Percentiles rank a stretch among this genome's conserved stretches.
These are phyloP conservation scores for Hyaena hyaena DNA, from an alignment of 2,113 vertebrate genomes.

Conservation along the genomic window DNA sequence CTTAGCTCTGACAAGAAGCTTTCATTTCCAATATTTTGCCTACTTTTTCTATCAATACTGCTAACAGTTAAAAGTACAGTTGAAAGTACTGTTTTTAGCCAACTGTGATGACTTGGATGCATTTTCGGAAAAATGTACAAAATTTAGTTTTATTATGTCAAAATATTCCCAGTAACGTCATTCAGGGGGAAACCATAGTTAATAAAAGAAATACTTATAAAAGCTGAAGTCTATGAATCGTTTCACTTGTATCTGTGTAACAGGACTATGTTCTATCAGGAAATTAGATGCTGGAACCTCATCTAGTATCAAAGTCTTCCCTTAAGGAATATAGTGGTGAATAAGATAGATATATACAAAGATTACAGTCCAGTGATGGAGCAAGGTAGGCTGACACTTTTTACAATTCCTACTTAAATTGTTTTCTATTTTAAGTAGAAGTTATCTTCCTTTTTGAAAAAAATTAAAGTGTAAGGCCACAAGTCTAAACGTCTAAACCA, in stretches of 20 bases:
- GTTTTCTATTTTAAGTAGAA: conserved; percentile 23
- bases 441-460: neutral
- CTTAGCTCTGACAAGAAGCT: neutral
- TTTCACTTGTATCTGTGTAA: neutral
- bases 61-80: neutral
- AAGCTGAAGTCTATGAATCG: neutral
- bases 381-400: neutral
- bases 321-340: neutral
- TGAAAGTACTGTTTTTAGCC: neutral
- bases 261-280: neutral
- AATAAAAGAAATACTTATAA: conserved; percentile 30
- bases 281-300: neutral
- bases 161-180: neutral
- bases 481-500: no score
- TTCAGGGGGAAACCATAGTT: neutral
- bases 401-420: neutral
- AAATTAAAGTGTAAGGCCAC: neutral
- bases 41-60: neutral
- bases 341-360: neutral
- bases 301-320: neutral
- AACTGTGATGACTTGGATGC: neutral
- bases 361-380: neutral
- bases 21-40: neutral
- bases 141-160: neutral
- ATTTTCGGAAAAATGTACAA: conserved; percentile 3